Evolutionary conservation across 2,113 vertebrate species (phyloP).

Genomic region (Austrofundulus limnaeus): DNA sequence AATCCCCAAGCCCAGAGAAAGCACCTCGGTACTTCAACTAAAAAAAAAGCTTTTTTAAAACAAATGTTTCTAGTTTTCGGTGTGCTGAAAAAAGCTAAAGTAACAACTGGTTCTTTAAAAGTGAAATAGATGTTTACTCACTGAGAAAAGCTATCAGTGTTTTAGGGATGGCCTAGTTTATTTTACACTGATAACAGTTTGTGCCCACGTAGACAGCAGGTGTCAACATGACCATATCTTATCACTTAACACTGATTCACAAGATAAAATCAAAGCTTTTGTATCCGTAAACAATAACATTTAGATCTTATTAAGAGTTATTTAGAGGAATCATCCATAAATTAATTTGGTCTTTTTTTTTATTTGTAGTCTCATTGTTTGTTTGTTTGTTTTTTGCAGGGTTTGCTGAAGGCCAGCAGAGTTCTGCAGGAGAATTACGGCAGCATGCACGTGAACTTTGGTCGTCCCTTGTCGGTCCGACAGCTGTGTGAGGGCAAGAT

Average conservation of each 20-base stretch:
- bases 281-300: neutral
- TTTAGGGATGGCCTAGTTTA: no score
- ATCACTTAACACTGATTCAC: neutral
- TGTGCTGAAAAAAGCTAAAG: no score
- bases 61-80: no score
- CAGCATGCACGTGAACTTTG: conserved; percentile 87
- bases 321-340: neutral
- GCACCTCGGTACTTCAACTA: conserved; percentile 74
- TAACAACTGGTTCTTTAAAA: no score
- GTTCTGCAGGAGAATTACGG: conserved; percentile 91
- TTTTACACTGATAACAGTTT: no score
- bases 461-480: conserved; percentile 87
- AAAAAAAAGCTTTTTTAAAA: neutral
- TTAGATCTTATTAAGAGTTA: neutral
- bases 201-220: no score
- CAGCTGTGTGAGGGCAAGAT: conserved; percentile 85
- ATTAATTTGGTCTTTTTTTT: neutral
- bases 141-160: no score
- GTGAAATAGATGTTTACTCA: no score
- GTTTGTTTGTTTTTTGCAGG: conserved; percentile 69
- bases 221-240: neutral
- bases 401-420: conserved; percentile 88
- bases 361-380: no score
- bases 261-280: neutral
- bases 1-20: conserved; percentile 93